phyloP scores from a whole-genome alignment of 2,888 invertebrate genomes.

The Tenthredo notha region DNA sequence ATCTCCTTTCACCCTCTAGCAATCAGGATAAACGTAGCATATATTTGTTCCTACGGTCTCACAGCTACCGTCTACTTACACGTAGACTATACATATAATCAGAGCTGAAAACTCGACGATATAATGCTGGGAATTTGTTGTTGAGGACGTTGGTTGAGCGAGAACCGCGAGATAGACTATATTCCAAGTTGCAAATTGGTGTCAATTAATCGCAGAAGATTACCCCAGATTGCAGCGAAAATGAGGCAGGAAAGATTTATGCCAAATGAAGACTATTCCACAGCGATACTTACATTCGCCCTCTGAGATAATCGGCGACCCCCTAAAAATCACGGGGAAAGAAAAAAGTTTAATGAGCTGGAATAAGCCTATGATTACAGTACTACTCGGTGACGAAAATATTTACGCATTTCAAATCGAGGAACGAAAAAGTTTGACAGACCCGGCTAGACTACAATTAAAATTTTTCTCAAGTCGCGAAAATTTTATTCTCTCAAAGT shows the following conservation, averaged over 20 bases:
- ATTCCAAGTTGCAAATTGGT: constrained; percentile 2
- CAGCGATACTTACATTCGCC: constrained; percentile 6
- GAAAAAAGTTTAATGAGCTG: constrained; percentile 25
- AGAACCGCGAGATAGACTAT: neutral
- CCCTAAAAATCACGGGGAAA: neutral
- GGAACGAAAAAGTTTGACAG: neutral
- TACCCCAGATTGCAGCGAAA: constrained; percentile 9
- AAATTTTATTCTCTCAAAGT: neutral
- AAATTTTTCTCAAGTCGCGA: neutral
- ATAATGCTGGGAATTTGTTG: constrained; percentile 13
- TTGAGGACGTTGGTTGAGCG: neutral
- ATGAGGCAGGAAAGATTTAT: constrained; percentile 13
- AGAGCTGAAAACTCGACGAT: constrained; percentile 2
- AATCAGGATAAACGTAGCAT: constrained; percentile 25
- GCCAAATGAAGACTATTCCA: constrained; percentile 24
- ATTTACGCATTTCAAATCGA: neutral
- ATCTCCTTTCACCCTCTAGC: constrained; percentile 21
- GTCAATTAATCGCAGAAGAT: constrained; percentile 38
- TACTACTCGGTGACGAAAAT: neutral
- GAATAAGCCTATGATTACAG: constrained; percentile 11
- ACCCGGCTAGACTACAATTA: neutral
- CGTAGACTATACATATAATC: neutral
- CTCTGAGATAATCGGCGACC: neutral
- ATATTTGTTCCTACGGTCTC: constrained; percentile 15
- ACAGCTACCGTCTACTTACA: neutral